A percentile compares a stretch with the other conserved stretches of the same genome.
Evolutionary conservation across 1,140 invertebrate species (phyloP).

Genomic region (Bombyx mori): DNA sequence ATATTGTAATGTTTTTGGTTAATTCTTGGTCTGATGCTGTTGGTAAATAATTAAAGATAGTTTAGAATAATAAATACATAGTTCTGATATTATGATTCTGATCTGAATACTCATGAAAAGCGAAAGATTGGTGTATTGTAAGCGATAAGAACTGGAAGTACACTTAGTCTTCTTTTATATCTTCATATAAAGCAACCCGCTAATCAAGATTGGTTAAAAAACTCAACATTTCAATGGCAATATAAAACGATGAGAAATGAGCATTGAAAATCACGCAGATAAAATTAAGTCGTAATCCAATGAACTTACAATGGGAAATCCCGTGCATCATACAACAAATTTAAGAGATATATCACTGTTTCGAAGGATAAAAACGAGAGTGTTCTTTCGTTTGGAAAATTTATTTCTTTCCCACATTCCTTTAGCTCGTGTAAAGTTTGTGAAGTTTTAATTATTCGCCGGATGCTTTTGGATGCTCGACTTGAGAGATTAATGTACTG

Average conservation of each 20-base stretch:
- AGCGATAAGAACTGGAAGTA: too few relatives aligned
- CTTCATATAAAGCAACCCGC: slow-evolving; percentile 17
- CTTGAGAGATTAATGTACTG: slow-evolving; percentile 38
- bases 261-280: neutral
- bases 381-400: slow-evolving; percentile 51
- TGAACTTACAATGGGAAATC: too few relatives aligned
- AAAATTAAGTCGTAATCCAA: too few relatives aligned
- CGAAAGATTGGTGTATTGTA: too few relatives aligned
- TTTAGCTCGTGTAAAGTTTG: slow-evolving; percentile 34
- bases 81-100: too few relatives aligned
- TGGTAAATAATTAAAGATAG: too few relatives aligned
- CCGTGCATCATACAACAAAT: slow-evolving; percentile 19
- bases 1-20: too few relatives aligned
- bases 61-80: too few relatives aligned
- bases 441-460: slow-evolving; percentile 58
- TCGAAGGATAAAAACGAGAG: slow-evolving; percentile 51
- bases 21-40: too few relatives aligned
- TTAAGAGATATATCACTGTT: slow-evolving; percentile 44
- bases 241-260: slow-evolving; percentile 7
- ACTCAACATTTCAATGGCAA: slow-evolving; percentile 31
- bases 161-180: neutral
- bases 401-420: slow-evolving; percentile 56
- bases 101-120: too few relatives aligned
- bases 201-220: slow-evolving; percentile 22
- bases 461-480: slow-evolving; percentile 34